phyloP scores from a whole-genome alignment of 2,113 vertebrate genomes.

The Caracal caracal region DNA sequence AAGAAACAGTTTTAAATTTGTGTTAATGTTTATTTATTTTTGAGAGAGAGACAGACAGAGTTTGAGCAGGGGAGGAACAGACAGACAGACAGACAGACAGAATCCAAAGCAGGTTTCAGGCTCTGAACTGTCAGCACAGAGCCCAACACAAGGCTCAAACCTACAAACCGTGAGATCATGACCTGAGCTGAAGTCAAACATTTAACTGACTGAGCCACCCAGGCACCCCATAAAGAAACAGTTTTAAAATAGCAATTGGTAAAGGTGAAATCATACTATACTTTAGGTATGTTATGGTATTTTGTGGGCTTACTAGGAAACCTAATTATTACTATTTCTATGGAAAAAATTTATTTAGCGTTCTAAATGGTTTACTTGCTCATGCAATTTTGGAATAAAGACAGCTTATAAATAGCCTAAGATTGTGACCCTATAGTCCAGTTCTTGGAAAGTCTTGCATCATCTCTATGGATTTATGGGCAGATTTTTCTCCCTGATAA shows the following conservation, averaged over 20 bases:
- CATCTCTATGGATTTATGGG: not conserved
- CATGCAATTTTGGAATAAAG: slow-evolving; percentile 44
- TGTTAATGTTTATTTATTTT: too few species aligned
- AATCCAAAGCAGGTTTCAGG: too few species aligned
- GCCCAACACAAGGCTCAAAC: too few species aligned
- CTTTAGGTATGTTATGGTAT: not conserved
- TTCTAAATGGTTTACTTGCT: slow-evolving; percentile 19
- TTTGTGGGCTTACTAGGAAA: slow-evolving; percentile 15
- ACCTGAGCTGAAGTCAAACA: too few species aligned
- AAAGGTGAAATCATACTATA: not conserved
- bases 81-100: too few species aligned
- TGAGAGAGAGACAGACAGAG: too few species aligned
- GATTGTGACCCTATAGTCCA: not conserved
- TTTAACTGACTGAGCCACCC: too few species aligned
- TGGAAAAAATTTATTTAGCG: not conserved
- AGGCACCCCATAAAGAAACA: not conserved
- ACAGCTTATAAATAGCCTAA: slow-evolving; percentile 11
- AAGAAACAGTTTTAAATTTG: slow-evolving; percentile 24
- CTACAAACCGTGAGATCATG: too few species aligned
- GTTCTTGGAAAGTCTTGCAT: slow-evolving; percentile 61
- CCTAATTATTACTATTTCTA: slow-evolving; percentile 17
- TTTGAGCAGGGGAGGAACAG: too few species aligned
- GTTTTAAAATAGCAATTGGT: slow-evolving; percentile 6
- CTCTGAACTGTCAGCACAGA: too few species aligned
- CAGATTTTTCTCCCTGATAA: slow-evolving; percentile 29